Conservation (phyloP, 2,797 vertebrate species). For the Urophycis tenuis region DNA sequence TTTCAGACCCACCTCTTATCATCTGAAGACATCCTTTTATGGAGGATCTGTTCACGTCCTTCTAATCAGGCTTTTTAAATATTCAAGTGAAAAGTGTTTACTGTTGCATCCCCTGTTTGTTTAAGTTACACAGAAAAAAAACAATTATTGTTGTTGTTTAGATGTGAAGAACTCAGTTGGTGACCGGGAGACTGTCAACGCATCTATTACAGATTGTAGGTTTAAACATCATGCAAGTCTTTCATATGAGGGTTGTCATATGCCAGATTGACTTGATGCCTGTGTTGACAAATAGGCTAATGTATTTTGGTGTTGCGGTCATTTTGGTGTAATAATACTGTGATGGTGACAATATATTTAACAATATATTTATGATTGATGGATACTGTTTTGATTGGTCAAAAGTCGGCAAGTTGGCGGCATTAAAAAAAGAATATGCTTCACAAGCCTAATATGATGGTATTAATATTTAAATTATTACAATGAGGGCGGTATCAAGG, state of each 20-base stretch:
- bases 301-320: constrained; percentile 44
- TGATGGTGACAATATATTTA: constrained; percentile 22
- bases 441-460: constrained; percentile 25
- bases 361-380: constrained; percentile 1
- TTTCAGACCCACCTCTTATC: neutral
- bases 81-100: constrained; percentile 11
- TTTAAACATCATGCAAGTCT: neutral
- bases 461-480: constrained; percentile 47
- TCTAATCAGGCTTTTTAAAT: neutral
- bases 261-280: neutral
- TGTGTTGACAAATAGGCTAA: constrained; percentile 43
- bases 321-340: constrained; percentile 45
- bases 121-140: neutral
- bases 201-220: neutral
- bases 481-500: constrained; percentile 43
- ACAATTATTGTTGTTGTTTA: neutral
- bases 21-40: neutral
- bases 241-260: neutral
- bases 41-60: neutral
- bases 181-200: neutral
- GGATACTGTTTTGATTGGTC: neutral
- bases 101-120: neutral
- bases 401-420: neutral
- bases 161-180: neutral
- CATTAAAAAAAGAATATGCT: constrained; percentile 10